A percentile compares a stretch with the other conserved stretches of the same genome.
Evolutionary conservation across 2,113 vertebrate species (phyloP).

Genomic region (Lepisosteus oculatus): DNA sequence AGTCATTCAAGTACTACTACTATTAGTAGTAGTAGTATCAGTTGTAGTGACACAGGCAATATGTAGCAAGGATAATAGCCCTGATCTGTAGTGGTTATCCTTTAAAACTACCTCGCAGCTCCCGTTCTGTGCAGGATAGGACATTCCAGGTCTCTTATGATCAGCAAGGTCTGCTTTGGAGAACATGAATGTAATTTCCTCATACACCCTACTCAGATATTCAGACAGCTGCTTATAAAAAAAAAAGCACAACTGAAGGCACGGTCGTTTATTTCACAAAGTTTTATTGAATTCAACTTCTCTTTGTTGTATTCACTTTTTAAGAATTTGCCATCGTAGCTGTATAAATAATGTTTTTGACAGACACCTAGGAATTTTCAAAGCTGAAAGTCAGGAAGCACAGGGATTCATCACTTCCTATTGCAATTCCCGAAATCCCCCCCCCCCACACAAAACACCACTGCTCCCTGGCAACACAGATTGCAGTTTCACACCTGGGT

Average conservation of each 20-base stretch:
- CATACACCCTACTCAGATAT: no score
- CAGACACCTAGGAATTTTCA: background rate
- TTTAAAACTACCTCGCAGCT: background rate
- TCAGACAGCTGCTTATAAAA: no score
- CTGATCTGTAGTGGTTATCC: background rate
- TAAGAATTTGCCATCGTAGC: background rate
- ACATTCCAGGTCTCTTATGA: background rate
- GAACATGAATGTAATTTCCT: no score
- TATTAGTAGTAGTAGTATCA: no score
- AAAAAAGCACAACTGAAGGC: no score
- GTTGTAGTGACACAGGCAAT: no score
- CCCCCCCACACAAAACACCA: background rate
- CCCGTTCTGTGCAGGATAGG: background rate
- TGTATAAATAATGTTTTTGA: constrained; percentile 4
- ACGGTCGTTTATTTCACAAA: constrained; percentile 2
- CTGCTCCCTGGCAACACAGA: background rate
- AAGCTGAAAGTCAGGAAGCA: background rate
- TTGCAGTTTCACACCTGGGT: background rate
- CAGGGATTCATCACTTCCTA: background rate
- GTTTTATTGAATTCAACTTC: background rate
- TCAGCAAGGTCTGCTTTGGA: no score
- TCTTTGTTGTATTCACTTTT: background rate
- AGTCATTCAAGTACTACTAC: no score
- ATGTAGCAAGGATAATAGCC: no score
- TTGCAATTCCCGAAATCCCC: background rate